A percentile compares a stretch with the other conserved stretches of the same genome.
phyloP scores from a whole-genome alignment of 1,140 invertebrate genomes.

The Sycophila sp. region DNA sequence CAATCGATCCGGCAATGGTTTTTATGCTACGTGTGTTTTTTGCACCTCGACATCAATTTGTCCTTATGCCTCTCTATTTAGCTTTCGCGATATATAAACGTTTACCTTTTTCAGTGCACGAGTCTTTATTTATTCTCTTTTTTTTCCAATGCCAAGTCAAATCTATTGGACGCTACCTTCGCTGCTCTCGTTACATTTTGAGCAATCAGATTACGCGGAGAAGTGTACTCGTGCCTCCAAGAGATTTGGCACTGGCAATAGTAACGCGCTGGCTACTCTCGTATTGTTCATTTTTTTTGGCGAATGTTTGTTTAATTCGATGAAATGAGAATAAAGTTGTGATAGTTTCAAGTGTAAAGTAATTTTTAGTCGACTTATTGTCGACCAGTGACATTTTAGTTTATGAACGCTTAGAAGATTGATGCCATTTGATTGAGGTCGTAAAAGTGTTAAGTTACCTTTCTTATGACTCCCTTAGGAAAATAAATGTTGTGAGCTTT shows the following conservation, averaged over 20 bases:
- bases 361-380: slow-evolving; percentile 2
- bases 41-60: too few relatives aligned
- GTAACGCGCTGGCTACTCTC: not conserved
- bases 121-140: slow-evolving; percentile 1
- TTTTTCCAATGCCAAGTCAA: not conserved
- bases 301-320: not conserved
- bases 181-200: too few relatives aligned
- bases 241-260: not conserved
- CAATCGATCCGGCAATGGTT: too few relatives aligned
- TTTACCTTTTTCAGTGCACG: not conserved
- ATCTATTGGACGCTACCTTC: not conserved
- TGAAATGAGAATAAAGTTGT: not conserved
- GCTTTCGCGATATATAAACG: not conserved
- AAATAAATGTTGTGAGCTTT: slow-evolving; percentile 12
- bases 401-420: slow-evolving; percentile 17
- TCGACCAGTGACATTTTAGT: slow-evolving; percentile 8
- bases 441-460: not conserved
- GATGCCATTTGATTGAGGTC: slow-evolving; percentile 14
- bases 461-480: not conserved
- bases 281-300: not conserved
- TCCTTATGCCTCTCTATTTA: too few relatives aligned
- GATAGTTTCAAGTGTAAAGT: not conserved
- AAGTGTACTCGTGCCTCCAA: too few relatives aligned
- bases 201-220: too few relatives aligned
- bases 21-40: too few relatives aligned